Evolutionary conservation across 2,113 vertebrate species (phyloP), one percentile per base, ranked within the genome.

Genomic region (Saccopteryx bilineata): DNA sequence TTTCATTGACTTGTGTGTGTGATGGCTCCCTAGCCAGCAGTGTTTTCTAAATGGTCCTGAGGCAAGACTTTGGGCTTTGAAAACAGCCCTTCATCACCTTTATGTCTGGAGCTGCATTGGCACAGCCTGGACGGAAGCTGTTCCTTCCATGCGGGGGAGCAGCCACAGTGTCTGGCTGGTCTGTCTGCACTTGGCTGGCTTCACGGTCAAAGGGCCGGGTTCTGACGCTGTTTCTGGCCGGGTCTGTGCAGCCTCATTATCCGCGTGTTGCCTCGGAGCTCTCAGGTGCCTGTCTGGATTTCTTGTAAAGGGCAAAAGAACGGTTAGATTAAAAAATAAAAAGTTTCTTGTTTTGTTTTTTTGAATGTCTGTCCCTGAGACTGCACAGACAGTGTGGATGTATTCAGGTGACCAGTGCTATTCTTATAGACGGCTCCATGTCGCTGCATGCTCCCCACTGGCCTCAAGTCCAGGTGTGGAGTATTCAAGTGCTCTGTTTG

Each of bases 1-100:
- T 98, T 98, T 98, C 98, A 97, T 93, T 92, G 96, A 93, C 93
- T 91, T 90, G 89, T 97, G 90, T 95, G 89, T 46, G 69, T 85
- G 87, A 97, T 95, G 93, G 76, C 96, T 98, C 97, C 97, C 95
- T 84, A 96, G 97, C 96, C 98, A 98, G 65, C 96, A 88, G 96
- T 91, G 85, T 94, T 97, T 97, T 94, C 95, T 97, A 97, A 97
- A 98, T 96, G 96, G 97, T 98, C 98, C 97, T 97, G 87, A 97
- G 98, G 93, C 86, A 97, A 98, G 98, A 98, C 96, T 97, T 97
- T 97, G 97, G 96, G 93, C 89, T 96, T 92, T 96, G 94, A 96
- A 97, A 96, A 95, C 75, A 95, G 87, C 89, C 68, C 93, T 97
- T 96, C 54, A 96, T 96, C 95, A 97, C 94, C 93, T 96, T 94